Conservation (phyloP, 2,113 vertebrate species). For the Riparia riparia region DNA sequence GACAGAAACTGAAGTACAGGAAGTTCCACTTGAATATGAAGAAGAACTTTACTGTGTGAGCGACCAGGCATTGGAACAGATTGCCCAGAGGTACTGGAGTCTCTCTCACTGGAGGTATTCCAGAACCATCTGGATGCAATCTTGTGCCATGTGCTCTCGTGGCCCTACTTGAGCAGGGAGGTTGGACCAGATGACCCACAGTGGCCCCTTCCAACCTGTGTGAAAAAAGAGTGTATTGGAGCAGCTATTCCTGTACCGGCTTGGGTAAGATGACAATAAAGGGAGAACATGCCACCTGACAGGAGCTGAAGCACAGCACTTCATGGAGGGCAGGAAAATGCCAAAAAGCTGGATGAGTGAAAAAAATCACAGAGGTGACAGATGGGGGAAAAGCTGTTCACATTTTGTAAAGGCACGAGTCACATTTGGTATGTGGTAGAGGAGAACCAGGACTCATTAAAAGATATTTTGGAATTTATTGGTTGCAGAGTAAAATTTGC, state of each 20-base stretch:
- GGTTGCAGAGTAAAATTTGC: not conserved
- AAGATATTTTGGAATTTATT: not conserved
- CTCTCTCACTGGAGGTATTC: not conserved
- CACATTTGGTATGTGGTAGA: not conserved
- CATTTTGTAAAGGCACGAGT: not conserved
- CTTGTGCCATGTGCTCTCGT: not conserved
- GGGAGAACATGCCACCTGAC: not conserved
- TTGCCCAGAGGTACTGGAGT: not conserved
- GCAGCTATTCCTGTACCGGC: fast-evolving
- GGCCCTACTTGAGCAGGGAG: not conserved
- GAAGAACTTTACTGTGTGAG: not conserved
- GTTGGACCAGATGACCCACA: not conserved
- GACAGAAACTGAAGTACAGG: not conserved
- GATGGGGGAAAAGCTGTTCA: not conserved
- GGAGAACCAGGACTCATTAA: not conserved
- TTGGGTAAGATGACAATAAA: not conserved
- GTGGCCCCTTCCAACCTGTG: not conserved
- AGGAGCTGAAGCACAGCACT: fast-evolving
- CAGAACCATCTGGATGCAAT: not conserved
- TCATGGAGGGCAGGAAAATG: not conserved
- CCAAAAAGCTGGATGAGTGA: not conserved
- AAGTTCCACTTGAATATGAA: not conserved
- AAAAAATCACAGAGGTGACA: not conserved
- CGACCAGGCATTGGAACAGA: not conserved
- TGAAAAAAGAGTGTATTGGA: not conserved